Percentiles rank a stretch among this genome's conserved stretches.
Conservation (phyloP, 2,113 vertebrate genomes). For the Sylvicapra grimmia region DNA sequence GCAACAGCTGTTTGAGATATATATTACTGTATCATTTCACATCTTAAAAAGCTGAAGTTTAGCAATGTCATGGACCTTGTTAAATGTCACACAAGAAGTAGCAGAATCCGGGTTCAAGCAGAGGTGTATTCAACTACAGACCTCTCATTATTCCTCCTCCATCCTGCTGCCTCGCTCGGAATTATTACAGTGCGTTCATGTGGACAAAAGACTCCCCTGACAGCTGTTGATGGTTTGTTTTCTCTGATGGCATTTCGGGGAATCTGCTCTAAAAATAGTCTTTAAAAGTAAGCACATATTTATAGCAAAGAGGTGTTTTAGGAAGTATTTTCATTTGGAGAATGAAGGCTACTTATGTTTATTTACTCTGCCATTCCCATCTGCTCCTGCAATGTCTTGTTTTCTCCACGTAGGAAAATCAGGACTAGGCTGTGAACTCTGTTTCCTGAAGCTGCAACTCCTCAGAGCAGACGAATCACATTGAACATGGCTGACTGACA, state of each 20-base stretch:
- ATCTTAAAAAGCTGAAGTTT: background rate
- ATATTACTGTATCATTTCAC: background rate
- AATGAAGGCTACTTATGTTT: background rate
- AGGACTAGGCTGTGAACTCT: background rate
- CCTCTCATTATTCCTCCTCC: background rate
- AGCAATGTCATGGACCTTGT: background rate
- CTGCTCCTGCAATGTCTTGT: fast-evolving
- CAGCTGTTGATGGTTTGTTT: background rate
- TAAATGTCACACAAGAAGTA: background rate
- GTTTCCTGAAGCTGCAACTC: background rate
- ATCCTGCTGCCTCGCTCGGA: background rate
- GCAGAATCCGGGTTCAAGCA: background rate
- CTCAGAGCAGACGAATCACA: background rate
- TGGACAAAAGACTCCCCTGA: background rate
- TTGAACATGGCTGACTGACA: background rate
- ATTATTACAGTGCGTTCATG: background rate
- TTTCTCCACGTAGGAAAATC: background rate
- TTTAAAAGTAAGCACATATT: background rate
- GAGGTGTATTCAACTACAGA: background rate
- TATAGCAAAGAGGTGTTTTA: background rate
- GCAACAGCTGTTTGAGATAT: background rate
- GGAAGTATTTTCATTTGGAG: background rate
- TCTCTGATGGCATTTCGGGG: background rate
- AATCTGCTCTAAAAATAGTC: background rate
- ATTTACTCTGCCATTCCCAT: background rate